Base-by-base conservation (phyloP, 2,888 invertebrate genomes). In the Cylindroiulus punctatus region DNA sequence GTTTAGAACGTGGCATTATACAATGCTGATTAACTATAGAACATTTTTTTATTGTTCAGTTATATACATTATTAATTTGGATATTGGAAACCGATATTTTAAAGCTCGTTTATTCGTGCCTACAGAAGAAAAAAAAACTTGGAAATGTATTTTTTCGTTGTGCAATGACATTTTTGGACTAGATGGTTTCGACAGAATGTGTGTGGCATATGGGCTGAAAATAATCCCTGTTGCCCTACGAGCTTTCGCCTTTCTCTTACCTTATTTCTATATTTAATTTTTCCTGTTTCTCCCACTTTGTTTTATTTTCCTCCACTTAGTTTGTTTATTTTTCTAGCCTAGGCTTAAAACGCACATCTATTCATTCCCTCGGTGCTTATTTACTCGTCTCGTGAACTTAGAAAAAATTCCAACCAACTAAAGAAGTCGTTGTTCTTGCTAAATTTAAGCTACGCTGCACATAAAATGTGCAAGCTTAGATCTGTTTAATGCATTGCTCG, bases 261-360 rank as follows among this genome's bases (percentile, higher is more conserved):
- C 26, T 65, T 65, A 65, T 26, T 26, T 65, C 65, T 65, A 65
- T 65, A 65, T 65, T 65, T 65, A 65, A 65, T 65, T 65, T 65
- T 65, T 65, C 36, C 42, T 10, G 42, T 82, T 82, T 82, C 42
- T 82, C 36, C 40, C 82, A 40, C 42, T 82, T 42, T 82, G 82
- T 82, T 82, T 82, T 82, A 82, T 82, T 82, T 82, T 82, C 42
- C 36, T 82, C 82, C 82, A 82, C 82, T 82, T 82, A 82, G 32
- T 36, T 82, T 82, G 82, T 82, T 82, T 82, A 82, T 82, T 82
- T 82, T 82, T 82, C 36, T 82, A 82, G 36, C 14, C 82, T 17
- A 65, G 26, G 65, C 65, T 65, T 65, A 65, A 65, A 26, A 57
- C n/a, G 19, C n/a, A 52, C 52, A 14, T 52, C 52, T 52, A 52